phyloP scores from a whole-genome alignment of 2,888 invertebrate genomes.

The Anodontia alba region DNA sequence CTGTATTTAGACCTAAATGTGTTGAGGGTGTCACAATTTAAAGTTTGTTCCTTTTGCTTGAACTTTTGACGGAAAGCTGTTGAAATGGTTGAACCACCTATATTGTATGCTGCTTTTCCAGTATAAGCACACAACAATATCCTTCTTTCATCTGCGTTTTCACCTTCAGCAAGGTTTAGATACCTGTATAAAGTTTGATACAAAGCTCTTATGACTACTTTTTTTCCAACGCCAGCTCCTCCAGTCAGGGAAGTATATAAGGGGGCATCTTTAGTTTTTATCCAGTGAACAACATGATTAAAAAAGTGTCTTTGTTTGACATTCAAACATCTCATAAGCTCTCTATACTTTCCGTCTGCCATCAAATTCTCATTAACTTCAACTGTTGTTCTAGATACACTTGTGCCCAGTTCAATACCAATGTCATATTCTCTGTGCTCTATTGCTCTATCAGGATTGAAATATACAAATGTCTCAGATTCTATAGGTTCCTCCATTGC shows the following conservation, averaged over 20 bases:
- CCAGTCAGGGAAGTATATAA: constrained; percentile 17
- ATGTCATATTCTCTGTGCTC: neutral
- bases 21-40: constrained; percentile 47
- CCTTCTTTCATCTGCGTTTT: constrained; percentile 54
- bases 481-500: constrained; percentile 28
- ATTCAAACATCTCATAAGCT: neutral
- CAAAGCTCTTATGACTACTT: no score
- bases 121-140: constrained; percentile 55
- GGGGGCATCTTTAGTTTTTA: constrained; percentile 11
- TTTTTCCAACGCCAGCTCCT: constrained; percentile 23
- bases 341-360: neutral
- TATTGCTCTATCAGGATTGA: neutral
- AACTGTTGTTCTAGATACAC: neutral
- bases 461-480: neutral
- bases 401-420: neutral
- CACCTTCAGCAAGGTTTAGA: constrained; percentile 41
- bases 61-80: constrained; percentile 45
- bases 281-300: constrained; percentile 23
- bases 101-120: constrained; percentile 54
- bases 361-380: constrained; percentile 2
- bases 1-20: constrained; percentile 50
- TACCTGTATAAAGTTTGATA: no score
- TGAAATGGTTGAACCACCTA: constrained; percentile 53
- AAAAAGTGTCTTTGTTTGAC: constrained; percentile 1
- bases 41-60: constrained; percentile 36